Conservation (phyloP, 1,140 invertebrate genomes). For the Lethocerus indicus region DNA sequence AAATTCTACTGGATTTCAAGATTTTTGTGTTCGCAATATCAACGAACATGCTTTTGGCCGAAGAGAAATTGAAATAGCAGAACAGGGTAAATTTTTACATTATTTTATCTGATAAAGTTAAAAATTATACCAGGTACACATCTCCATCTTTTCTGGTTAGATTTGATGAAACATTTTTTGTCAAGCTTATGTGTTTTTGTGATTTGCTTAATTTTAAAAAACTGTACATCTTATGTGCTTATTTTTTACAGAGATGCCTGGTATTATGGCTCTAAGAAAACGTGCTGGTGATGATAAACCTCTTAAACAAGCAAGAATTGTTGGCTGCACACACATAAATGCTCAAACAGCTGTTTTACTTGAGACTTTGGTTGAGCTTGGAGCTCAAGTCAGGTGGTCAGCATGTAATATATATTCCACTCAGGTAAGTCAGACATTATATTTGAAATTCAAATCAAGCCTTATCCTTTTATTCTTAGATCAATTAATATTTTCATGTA, state of each 20-base stretch:
- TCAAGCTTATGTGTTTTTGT: too few species aligned
- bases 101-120: neutral
- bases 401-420: conserved; percentile 98
- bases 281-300: conserved; percentile 85
- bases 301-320: conserved; percentile 86
- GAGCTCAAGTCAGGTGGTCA: conserved; percentile 83
- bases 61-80: conserved; percentile 95
- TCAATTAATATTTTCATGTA: neutral
- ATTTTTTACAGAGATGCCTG: conserved; percentile 75
- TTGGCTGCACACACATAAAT: conserved; percentile 95
- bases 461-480: too few species aligned
- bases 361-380: conserved; percentile 78
- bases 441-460: too few species aligned
- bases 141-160: neutral
- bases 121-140: too few species aligned
- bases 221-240: too few species aligned
- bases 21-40: conserved; percentile 86
- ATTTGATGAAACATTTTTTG: neutral
- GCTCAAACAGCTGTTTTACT: conserved; percentile 94
- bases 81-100: conserved; percentile 47
- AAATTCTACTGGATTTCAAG: conserved; percentile 52
- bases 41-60: conserved; percentile 84
- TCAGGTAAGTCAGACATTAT: too few species aligned
- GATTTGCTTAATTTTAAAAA: too few species aligned
- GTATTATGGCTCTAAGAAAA: conserved; percentile 85